Evolutionary conservation across 1,140 invertebrate species (phyloP).

Genomic region (Nomia melanderi): DNA sequence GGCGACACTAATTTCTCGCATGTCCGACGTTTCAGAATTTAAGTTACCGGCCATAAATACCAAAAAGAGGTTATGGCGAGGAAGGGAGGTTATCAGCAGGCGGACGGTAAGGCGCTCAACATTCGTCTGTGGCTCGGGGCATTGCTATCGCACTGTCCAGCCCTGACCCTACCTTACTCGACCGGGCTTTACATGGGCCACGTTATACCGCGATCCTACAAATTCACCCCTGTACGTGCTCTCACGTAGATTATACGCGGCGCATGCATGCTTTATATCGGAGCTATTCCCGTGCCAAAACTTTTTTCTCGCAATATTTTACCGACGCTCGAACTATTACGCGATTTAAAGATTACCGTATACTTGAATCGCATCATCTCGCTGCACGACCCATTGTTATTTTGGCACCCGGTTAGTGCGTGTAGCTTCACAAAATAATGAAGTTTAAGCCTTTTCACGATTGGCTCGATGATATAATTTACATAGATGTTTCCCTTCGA

Average conservation of each 20-base stretch:
- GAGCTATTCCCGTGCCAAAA: background rate
- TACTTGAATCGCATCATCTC: background rate
- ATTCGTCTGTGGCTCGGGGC: constrained; percentile 67
- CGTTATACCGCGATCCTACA: constrained; percentile 43
- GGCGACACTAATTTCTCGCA: constrained; percentile 61
- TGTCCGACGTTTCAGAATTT: constrained; percentile 66
- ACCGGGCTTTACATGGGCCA: constrained; percentile 42
- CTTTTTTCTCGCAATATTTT: constrained; percentile 19
- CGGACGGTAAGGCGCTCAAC: constrained; percentile 74
- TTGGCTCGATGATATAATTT: too few relatives aligned
- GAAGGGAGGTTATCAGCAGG: constrained; percentile 71
- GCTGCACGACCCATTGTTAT: background rate
- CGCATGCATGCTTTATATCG: constrained; percentile 45
- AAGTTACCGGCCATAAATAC: constrained; percentile 76
- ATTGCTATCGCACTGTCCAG: constrained; percentile 74
- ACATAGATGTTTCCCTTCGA: too few relatives aligned
- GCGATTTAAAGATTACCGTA: background rate
- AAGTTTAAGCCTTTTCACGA: too few relatives aligned
- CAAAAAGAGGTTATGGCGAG: constrained; percentile 60
- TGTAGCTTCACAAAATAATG: too few relatives aligned
- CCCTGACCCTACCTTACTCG: constrained; percentile 65
- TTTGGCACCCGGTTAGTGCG: background rate
- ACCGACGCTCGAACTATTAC: constrained; percentile 12
- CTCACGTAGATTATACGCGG: constrained; percentile 55
- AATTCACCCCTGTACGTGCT: constrained; percentile 54